Evolutionary conservation across 2,888 invertebrate genomes (phyloP), one percentile per base, ranked within the genome.

Genomic region (Celastrina argiolus): DNA sequence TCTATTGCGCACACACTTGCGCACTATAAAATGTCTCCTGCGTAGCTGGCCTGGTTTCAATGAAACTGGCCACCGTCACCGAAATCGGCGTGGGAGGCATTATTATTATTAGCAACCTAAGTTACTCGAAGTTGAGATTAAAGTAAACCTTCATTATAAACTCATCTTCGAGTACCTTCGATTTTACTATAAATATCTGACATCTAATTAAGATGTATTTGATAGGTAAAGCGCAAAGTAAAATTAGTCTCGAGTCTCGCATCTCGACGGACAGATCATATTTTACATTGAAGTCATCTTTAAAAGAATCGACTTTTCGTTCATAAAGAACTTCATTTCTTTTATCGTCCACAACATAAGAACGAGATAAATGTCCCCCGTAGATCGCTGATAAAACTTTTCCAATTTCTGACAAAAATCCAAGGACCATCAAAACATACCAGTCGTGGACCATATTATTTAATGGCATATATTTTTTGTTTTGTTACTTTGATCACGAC

Each of bases 351-450:
- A 74, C 70, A 68, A 74, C 72, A 71, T 65, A 72, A 74, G 74
- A 75, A 74, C 75, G 74, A 73, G 76, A 72, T 70, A 67, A 72
- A 71, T 71, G 71, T 70, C 67, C 69, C 68, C 64, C 67, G 68
- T 66, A 71, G 73, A 69, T 72, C 73, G 74, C 74, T 76, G 74
- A 70, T 68, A 64, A 74, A 83, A 82, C 77, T 83, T 82, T 81
- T 77, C 77, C 76, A 82, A 80, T 82, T 79, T 77, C 71, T 70
- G 68, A 69, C 64, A 71, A 72, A 69, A 69, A 68, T 63, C 65
- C 64, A 56, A 59, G 63, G 41, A 66, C 69, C 66, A 65, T 66
- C 58, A 64, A 42, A 68, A 67, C 51, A 51, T 51, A 51, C 51
- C 22, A 51, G 45, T 10, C 18, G 45, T 18, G 45, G 45, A 18